Evolutionary conservation across 2,797 vertebrate genomes (phyloP).

Genomic region (Arremon aurantiirostris): DNA sequence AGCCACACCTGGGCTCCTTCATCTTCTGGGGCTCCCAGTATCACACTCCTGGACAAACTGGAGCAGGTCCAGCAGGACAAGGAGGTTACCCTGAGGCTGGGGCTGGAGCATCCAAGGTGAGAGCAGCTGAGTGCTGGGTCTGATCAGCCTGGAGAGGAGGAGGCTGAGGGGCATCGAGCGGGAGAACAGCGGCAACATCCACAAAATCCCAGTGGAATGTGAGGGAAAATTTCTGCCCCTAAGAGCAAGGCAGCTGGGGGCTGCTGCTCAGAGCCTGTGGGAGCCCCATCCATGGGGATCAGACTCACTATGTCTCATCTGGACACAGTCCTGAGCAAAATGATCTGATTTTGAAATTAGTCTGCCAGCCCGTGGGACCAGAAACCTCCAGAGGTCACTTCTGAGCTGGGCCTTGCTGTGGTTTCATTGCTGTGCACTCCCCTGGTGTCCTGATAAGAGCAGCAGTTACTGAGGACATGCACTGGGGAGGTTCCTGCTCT

Average conservation of each 20-base stretch:
- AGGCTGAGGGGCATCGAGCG: neutral
- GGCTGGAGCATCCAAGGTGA: neutral
- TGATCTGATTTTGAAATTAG: neutral
- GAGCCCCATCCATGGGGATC: neutral
- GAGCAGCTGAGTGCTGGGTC: neutral
- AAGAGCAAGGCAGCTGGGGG: neutral
- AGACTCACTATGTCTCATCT: neutral
- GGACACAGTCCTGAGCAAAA: neutral
- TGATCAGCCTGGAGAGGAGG: neutral
- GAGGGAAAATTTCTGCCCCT: neutral
- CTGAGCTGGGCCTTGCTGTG: neutral
- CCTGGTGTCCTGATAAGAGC: neutral
- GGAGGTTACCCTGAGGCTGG: neutral
- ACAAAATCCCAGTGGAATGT: neutral
- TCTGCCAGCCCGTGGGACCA: neutral
- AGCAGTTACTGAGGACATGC: neutral
- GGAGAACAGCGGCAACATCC: fast-evolving
- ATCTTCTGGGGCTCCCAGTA: neutral
- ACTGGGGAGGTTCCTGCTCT: neutral
- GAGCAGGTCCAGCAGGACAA: neutral
- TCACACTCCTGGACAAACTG: neutral
- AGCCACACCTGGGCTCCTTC: too few relatives aligned
- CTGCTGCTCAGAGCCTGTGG: neutral
- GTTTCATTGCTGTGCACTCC: neutral
- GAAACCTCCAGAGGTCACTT: neutral